Evolutionary conservation across 1,140 invertebrate species (phyloP), one percentile per base, ranked within the genome.

Genomic region (Hylaeus anthracinus): DNA sequence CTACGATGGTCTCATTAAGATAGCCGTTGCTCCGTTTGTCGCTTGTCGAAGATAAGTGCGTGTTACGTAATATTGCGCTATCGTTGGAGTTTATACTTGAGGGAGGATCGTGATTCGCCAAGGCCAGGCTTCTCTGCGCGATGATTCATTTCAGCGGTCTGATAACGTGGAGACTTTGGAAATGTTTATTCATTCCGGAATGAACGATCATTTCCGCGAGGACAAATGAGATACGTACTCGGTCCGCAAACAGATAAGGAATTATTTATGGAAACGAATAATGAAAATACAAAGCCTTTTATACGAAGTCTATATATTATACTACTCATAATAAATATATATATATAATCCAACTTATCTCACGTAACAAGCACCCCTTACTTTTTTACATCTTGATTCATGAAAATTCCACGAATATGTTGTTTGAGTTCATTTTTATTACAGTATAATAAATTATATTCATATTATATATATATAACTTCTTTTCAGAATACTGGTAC

Each of bases 1-100:
- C 66, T 87, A 88, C 86, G 87, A 88, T 88, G 56, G 76, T 56
- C 72, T 60, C 72, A 77, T 86, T 79, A 64, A 86, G 81, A 86
- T 79, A 79, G 79, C 41, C 60, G 53, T 45, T 56, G 66, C 53
- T 79, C 76, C 67, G 67, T 86, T 86, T 76, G 72, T 80, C 64
- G 63, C n/a, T 26, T 14, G 67, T 73, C 75, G 60, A 66, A 64
- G 85, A 86, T 79, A 83, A 86, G 14, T 51, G 61, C 26, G 61
- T 63, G 51, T 86, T 86, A 77, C 69, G 76, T 71, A 86, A 86
- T 80, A 61, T 41, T 69, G 55, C 37, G 69, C 60, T 72, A 86
- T 77, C 63, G 56, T 58, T 55, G 58, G 63, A 51, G 69, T 73
- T 85, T 82, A 71, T 85, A 86, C 85, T 82, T 73, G 64, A 56